Evolutionary conservation across 1,140 invertebrate genomes (phyloP).

Genomic region (Dendroctonus ponderosae): DNA sequence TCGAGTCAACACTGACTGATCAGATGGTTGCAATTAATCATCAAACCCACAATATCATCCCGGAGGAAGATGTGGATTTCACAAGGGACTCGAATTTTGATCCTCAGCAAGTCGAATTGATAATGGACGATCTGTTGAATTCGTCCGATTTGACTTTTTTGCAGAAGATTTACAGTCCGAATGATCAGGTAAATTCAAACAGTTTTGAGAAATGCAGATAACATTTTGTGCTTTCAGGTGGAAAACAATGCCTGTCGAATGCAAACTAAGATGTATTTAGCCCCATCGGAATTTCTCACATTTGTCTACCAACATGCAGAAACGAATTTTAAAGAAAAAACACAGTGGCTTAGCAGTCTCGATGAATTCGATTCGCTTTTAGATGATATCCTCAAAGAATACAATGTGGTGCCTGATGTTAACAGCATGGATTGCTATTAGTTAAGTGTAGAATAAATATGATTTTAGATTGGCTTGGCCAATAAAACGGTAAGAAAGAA

Average conservation of each 20-base stretch:
- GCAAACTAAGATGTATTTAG: slow-evolving; percentile 50
- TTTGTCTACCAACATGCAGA: slow-evolving; percentile 58
- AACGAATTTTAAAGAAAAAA: slow-evolving; percentile 55
- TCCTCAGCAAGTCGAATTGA: slow-evolving; percentile 29
- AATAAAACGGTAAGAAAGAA: no score
- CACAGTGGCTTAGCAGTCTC: slow-evolving; percentile 59
- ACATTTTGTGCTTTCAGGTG: neutral
- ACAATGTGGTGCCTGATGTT: slow-evolving; percentile 52
- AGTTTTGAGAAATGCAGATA: neutral
- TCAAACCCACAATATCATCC: no score
- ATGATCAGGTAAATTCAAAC: slow-evolving; percentile 44
- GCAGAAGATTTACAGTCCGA: slow-evolving; percentile 56
- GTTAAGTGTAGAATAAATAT: neutral
- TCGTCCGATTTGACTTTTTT: slow-evolving; percentile 60
- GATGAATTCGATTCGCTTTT: slow-evolving; percentile 62
- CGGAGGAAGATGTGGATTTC: no score
- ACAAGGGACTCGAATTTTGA: neutral
- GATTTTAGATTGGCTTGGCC: no score
- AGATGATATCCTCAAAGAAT: slow-evolving; percentile 64
- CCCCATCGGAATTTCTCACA: slow-evolving; percentile 58
- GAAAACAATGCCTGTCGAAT: slow-evolving; percentile 23
- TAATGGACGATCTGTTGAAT: slow-evolving; percentile 58
- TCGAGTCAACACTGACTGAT: no score
- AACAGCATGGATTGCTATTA: slow-evolving; percentile 68
- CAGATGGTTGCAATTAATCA: no score